Evolutionary conservation across 2,113 vertebrate genomes (phyloP), one percentile per base, ranked within the genome.

Genomic region (Cariama cristata): DNA sequence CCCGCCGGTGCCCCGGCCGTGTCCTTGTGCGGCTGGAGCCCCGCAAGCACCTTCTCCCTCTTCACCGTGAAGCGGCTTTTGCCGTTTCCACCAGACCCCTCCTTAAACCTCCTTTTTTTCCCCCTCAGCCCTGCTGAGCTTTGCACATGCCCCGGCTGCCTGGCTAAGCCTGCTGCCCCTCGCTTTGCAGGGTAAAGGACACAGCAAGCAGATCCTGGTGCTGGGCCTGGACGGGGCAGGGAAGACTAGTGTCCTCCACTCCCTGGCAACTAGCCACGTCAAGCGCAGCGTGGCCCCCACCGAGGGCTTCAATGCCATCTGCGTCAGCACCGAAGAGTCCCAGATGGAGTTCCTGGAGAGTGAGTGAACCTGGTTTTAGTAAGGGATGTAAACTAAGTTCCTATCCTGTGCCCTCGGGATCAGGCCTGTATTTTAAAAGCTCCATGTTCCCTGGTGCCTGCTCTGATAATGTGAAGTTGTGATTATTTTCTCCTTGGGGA

Each of bases 201-300:
- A 68, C 8, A 74, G 97, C 47, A 99, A 98, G 32, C 99, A 99
- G 98, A 98, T 99, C 27, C 98, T 99, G 91, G 99, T 99, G 38
- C 97, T 99, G 95, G 99, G 99, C 76, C 98, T 99, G 86, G 99
- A 99, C 12, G 99, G 99, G 63, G 98, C 99, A 4, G 99, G 99
- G n/a, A 99, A 99, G 96, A 99, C 98, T 12, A 99, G 99, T 63
- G 75, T 99, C 77, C 98, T 99, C 28, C 98, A 98, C 88, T 98
- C 98, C 33, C 94, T 99, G 52, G 97, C 99, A 38, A 98, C 98
- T 1, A 98, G 99, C 73, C 96, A 68, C 9, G 96, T 98, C 81
- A 99, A 98, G 85, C 98, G 96, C 88, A 98, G 98, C 6, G 9
- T 98, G 49, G 93, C 98, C 53, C 99, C 99, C 15, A 99, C 99